phyloP scores from a whole-genome alignment of 2,888 invertebrate species.

The Brachypalpus laphriformis region DNA sequence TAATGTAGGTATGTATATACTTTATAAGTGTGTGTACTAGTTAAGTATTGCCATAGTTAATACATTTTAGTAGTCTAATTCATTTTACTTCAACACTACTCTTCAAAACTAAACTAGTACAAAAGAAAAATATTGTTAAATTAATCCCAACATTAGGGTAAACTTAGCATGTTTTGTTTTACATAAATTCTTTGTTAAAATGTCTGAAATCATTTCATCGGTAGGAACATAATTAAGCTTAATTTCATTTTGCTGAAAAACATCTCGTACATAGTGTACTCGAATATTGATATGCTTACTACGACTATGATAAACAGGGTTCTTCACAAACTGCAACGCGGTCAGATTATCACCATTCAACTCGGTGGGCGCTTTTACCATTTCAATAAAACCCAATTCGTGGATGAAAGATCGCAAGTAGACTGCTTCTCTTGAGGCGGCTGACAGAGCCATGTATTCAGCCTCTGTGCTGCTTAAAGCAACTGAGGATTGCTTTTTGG shows the following conservation, averaged over 20 bases:
- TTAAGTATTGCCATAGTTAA: too few relatives aligned
- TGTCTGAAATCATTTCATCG: constrained; percentile 8
- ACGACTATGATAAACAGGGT: constrained; percentile 20
- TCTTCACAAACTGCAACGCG: constrained; percentile 19
- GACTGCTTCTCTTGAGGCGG: constrained; percentile 53
- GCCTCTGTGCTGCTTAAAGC: constrained; percentile 50
- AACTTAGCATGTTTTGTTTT: constrained; percentile 18
- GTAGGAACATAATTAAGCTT: constrained; percentile 8
- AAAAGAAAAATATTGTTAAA: too few relatives aligned
- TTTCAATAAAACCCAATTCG: constrained; percentile 21
- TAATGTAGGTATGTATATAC: too few relatives aligned
- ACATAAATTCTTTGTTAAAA: constrained; percentile 42
- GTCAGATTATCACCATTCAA: constrained; percentile 18
- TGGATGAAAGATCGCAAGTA: too few relatives aligned
- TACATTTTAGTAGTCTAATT: too few relatives aligned
- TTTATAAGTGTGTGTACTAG: too few relatives aligned
- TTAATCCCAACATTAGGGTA: too few relatives aligned
- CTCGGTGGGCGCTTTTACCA: not conserved
- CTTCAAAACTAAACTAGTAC: too few relatives aligned
- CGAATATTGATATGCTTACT: constrained; percentile 39
- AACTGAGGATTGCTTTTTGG: constrained; percentile 37
- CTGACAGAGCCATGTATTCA: constrained; percentile 46
- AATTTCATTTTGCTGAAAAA: constrained; percentile 2
- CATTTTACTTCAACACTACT: too few relatives aligned
- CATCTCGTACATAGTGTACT: constrained; percentile 18